Evolutionary conservation across 2,888 invertebrate species (phyloP), one percentile per base, ranked within the genome.

Genomic region (Tinea trinotella): DNA sequence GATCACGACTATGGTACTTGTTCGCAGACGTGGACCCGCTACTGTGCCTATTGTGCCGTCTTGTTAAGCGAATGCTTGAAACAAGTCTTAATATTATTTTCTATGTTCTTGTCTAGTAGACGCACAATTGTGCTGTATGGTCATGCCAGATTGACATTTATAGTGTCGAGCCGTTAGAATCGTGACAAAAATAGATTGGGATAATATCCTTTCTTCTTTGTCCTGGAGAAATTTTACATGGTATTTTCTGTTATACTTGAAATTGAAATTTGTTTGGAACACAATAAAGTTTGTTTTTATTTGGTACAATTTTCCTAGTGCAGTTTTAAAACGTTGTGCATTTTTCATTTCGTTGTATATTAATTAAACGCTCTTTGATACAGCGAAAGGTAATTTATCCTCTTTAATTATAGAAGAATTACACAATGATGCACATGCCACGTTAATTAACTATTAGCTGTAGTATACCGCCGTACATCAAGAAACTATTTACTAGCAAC

Each of bases 41-140:
- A 62, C 61, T 61, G 62, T 61, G 64, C 63, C 63, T 65, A 63
- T 68, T 69, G 69, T 65, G 66, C 67, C 60, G 61, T 70, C 70
- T 74, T 70, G 73, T 76, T 76, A 75, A 20, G 40, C 20, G 53
- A 36, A 53, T 36, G 22, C 24, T 24, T 50, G 12, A 13, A 50
- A 50, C 50, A 50, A 50, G 50, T 49, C 17, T 7, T 15, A 13
- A 50, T 50, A 13, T 50, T 50, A 50, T 50, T 50, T 50, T 50
- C 3, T 20, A 2, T 22, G 50, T 24, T 20, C 24, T 12, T 13
- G 24, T 24, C n/a, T 22, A 19, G 19, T 10, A 9, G 18, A 6
- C 15, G 12, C 50, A 24, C 50, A 24, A 46, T 50, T 18, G 50
- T 50, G 24, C 50, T 24, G 50, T 50, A 50, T 50, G 50, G 24